Conservation (phyloP, 2,888 invertebrate species). For the Ophion ellenae region DNA sequence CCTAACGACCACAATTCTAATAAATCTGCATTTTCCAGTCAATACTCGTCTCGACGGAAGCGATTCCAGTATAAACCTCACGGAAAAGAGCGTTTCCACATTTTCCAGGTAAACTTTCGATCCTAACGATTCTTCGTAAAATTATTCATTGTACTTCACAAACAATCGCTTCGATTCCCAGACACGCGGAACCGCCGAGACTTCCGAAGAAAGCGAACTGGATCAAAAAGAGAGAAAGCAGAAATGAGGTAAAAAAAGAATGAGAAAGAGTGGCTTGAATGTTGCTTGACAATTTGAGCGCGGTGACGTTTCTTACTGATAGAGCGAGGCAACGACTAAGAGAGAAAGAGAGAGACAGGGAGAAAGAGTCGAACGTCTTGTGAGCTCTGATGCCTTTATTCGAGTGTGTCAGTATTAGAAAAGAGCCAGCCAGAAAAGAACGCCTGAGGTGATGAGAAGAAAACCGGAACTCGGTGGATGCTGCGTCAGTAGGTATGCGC, state of each 20-base stretch:
- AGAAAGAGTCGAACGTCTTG: constrained; percentile 59
- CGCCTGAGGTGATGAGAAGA: constrained; percentile 59
- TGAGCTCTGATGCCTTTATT: constrained; percentile 53
- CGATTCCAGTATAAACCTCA: too few relatives aligned
- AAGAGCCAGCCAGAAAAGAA: constrained; percentile 50
- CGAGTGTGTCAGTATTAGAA: constrained; percentile 58
- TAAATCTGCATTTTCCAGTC: too few relatives aligned
- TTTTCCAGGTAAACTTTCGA: too few relatives aligned
- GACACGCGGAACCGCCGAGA: constrained; percentile 6
- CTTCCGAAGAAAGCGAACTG: constrained; percentile 19
- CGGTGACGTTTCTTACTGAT: constrained; percentile 34
- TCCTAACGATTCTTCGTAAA: too few relatives aligned
- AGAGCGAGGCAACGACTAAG: neutral
- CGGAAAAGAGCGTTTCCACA: too few relatives aligned
- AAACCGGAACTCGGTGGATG: constrained; percentile 61
- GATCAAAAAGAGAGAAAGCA: constrained; percentile 40
- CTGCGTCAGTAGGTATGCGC: constrained; percentile 36
- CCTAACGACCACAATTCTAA: too few relatives aligned
- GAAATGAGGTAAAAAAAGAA: constrained; percentile 12
- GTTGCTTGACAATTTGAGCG: constrained; percentile 57
- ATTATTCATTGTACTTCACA: too few relatives aligned
- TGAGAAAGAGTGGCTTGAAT: constrained; percentile 41
- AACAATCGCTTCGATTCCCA: neutral
- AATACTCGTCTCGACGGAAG: too few relatives aligned
- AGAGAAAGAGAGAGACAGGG: constrained; percentile 35